These are phyloP conservation scores for Chionoecetes opilio DNA, from an alignment of 1,140 invertebrate genomes.

Conservation along the genomic window DNA sequence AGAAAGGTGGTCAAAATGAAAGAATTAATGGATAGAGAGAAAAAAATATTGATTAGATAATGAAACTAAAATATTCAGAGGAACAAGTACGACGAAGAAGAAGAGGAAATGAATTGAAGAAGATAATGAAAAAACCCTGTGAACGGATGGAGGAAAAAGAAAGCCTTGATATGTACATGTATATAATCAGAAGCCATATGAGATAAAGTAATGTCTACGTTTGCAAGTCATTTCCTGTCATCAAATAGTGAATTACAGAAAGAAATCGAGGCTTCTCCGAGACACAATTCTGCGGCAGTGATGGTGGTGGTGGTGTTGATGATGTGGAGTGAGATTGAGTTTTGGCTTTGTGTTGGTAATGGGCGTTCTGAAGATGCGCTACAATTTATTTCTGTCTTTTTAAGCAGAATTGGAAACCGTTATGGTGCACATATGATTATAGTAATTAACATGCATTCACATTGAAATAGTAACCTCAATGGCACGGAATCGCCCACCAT, in stretches of 20 bases:
- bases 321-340: not conserved
- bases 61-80: not conserved
- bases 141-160: not conserved
- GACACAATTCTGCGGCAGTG: not conserved
- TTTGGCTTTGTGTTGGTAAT: not conserved
- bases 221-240: not conserved
- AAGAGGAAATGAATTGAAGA: not conserved
- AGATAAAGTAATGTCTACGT: not conserved
- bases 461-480: no score
- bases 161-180: not conserved
- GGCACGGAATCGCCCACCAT: no score
- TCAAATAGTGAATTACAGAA: not conserved
- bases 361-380: no score
- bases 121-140: not conserved
- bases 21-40: no score
- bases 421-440: no score
- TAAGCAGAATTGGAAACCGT: no score
- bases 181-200: not conserved
- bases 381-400: no score
- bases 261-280: not conserved
- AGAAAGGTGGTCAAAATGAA: not conserved
- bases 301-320: not conserved
- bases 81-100: not conserved
- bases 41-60: no score
- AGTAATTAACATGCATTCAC: no score